Evolutionary conservation across 2,888 invertebrate genomes (phyloP), one percentile per base, ranked within the genome.

Genomic region (Falcaria lacertinaria): DNA sequence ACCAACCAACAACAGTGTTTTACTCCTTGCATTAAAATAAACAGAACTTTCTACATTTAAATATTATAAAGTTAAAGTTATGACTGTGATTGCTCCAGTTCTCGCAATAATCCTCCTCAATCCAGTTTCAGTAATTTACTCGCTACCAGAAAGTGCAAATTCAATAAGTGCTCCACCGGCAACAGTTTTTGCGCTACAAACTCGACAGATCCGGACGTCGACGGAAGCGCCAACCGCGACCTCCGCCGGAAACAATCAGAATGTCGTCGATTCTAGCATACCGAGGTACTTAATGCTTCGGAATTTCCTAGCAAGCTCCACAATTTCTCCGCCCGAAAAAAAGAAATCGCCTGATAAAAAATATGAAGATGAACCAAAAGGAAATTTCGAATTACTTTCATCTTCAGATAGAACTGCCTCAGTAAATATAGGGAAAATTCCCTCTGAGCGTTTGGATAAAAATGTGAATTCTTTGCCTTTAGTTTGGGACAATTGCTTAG

Each of bases 221-320:
- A 66, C 80, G 82, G 84, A 85, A 82, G 69, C 74, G 65, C 62
- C 71, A 73, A 69, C 69, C 46, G 74, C 62, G 60, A 74, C 66
- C 60, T 67, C 69, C 59, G 49, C 72, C 86, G 89, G 89, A 89
- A 83, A 79, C 72, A 84, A 86, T 86, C 78, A 80, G 56, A 82
- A 83, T 74, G 69, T 59, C 66, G 68, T 69, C 66, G 69, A 57
- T 54, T 67, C 60, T 48, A 57, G 50, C 54, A 54, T 51, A 47
- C 57, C 61, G 48, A 61, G 57, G 48, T 64, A 57, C 47, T 52
- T 53, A 61, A 65, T 59, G 60, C 67, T 67, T 65, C 70, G 75
- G 68, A 74, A 86, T 83, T 80, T 77, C 76, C 80, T 72, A 70
- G 71, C 78, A 84, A 85, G 81, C 72, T 75, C 69, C 51, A 66